phyloP scores from a whole-genome alignment of 2,797 vertebrate genomes.

The Buphagus erythrorhynchus region DNA sequence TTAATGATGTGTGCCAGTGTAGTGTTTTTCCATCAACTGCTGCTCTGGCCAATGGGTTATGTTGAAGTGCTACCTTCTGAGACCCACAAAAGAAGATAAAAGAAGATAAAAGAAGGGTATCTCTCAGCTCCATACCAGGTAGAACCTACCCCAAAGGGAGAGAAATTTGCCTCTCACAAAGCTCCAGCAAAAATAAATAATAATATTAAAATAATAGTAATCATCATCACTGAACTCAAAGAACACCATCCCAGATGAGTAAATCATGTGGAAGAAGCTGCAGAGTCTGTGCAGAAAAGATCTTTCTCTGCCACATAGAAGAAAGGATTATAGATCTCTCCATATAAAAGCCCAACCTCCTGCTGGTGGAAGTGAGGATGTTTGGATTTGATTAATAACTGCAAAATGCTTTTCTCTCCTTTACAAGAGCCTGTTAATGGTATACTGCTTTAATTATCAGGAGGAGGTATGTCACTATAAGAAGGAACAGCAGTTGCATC shows the following conservation, averaged over 20 bases:
- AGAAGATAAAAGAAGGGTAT: too few relatives aligned
- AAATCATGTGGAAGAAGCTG: background rate
- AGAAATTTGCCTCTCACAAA: background rate
- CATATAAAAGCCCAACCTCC: background rate
- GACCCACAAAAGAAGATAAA: background rate
- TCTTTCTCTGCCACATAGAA: background rate
- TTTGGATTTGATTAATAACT: background rate
- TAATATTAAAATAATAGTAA: background rate
- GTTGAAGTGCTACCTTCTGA: background rate
- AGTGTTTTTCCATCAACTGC: background rate
- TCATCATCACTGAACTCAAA: background rate
- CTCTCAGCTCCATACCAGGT: background rate
- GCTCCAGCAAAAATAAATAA: background rate
- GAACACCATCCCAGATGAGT: background rate
- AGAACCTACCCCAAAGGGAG: background rate
- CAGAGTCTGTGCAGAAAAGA: background rate
- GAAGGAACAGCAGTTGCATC: background rate
- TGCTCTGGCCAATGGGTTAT: background rate
- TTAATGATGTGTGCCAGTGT: background rate
- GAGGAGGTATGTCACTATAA: background rate
- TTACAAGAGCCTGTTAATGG: background rate
- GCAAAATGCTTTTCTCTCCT: background rate
- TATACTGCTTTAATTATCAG: background rate
- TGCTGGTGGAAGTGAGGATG: background rate
- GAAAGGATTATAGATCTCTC: background rate